These are phyloP conservation scores for Cochlearius cochlearius DNA, from an alignment of 2,113 vertebrate genomes.

Conservation along the genomic window DNA sequence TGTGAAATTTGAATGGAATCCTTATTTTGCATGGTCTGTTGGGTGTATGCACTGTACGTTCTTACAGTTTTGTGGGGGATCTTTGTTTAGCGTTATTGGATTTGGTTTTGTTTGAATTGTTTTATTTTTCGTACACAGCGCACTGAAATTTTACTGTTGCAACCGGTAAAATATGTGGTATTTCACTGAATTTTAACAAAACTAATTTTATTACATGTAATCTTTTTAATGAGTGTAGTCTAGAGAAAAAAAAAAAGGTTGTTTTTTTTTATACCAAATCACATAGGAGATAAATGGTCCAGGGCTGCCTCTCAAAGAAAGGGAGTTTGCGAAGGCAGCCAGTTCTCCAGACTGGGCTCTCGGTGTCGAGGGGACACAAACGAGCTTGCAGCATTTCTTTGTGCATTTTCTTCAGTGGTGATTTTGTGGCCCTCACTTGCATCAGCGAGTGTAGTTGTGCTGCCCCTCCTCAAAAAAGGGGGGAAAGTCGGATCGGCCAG, in stretches of 20 bases:
- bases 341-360: not conserved
- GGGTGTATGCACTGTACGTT: not conserved
- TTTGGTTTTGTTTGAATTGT: not conserved
- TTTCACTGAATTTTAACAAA: not conserved
- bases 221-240: not conserved
- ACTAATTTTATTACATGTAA: not conserved
- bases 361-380: not conserved
- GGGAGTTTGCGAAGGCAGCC: not conserved
- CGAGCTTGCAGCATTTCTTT: not conserved
- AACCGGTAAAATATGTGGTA: not conserved
- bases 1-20: slow-evolving; percentile 67
- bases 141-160: not conserved
- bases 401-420: not conserved
- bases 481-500: rapidly evolving
- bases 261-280: not conserved
- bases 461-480: not conserved
- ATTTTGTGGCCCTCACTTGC: not conserved
- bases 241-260: not conserved
- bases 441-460: not conserved
- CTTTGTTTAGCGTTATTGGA: not conserved
- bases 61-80: not conserved
- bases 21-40: slow-evolving; percentile 17
- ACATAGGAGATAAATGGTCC: not conserved
- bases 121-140: not conserved
- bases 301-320: not conserved